A percentile compares a stretch with the other conserved stretches of the same genome.
These are phyloP conservation scores for Lichenostomus cassidix DNA, from an alignment of 2,113 vertebrate genomes.

Conservation along the genomic window DNA sequence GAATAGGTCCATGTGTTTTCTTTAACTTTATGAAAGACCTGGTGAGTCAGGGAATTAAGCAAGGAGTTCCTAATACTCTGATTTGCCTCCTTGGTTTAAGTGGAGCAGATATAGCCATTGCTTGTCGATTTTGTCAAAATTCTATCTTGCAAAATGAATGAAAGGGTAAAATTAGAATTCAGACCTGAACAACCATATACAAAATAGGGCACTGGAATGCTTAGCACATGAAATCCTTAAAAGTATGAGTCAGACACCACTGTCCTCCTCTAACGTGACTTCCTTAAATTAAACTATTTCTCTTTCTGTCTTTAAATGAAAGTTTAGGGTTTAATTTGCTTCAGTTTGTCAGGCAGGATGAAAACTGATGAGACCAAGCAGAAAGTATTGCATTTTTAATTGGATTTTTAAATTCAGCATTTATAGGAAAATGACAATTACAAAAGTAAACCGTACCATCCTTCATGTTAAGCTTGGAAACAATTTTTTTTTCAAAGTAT, in stretches of 20 bases:
- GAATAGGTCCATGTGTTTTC: background rate
- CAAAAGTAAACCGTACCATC: background rate
- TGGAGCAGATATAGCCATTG: background rate
- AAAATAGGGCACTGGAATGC: background rate
- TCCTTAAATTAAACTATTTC: background rate
- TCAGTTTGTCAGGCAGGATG: background rate
- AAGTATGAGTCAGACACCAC: background rate
- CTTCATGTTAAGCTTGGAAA: background rate
- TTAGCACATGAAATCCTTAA: background rate
- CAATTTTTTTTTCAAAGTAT: background rate
- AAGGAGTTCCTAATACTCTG: background rate
- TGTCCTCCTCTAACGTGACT: background rate
- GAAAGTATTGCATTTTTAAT: background rate
- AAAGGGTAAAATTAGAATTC: background rate
- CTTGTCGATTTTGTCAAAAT: background rate
- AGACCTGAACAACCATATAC: background rate
- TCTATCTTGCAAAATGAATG: background rate
- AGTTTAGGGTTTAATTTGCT: background rate
- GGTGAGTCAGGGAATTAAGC: background rate
- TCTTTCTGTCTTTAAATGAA: background rate
- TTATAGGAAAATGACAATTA: background rate
- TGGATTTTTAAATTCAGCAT: background rate
- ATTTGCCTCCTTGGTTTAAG: background rate
- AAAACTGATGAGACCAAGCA: background rate
- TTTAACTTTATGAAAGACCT: background rate